These are phyloP conservation scores for Lutjanus campechanus DNA, from an alignment of 2,797 vertebrate genomes.

Conservation along the genomic window DNA sequence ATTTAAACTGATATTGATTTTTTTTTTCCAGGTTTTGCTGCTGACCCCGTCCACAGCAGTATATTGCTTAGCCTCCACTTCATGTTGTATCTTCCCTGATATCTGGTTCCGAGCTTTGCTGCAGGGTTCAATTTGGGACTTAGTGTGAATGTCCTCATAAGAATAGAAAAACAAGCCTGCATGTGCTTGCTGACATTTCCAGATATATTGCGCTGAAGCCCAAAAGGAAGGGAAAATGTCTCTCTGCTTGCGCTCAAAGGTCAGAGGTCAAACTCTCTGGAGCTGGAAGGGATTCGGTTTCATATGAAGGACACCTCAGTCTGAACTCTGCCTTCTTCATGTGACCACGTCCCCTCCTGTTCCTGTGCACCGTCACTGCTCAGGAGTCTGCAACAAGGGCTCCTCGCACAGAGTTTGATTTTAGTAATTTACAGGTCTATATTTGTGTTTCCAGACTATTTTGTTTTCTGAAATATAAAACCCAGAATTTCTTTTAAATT, in stretches of 20 bases:
- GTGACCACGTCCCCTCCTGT: background rate
- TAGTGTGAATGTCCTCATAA: background rate
- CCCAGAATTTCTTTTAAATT: too few species aligned
- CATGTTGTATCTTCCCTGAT: too few species aligned
- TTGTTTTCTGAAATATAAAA: too few species aligned
- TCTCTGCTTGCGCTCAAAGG: background rate
- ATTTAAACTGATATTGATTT: too few species aligned
- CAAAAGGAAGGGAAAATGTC: background rate
- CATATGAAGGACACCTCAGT: background rate
- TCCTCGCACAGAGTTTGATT: too few species aligned
- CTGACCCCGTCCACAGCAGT: too few species aligned
- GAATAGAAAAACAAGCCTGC: too few species aligned
- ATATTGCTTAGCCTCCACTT: background rate
- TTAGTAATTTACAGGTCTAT: too few species aligned
- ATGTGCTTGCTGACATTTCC: constrained; percentile 16
- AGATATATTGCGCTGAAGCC: background rate
- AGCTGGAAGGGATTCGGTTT: background rate
- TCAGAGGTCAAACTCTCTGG: constrained; percentile 30
- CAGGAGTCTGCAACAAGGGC: background rate
- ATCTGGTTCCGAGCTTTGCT: too few species aligned
- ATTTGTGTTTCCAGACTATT: too few species aligned
- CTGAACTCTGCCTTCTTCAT: background rate
- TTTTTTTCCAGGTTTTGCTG: too few species aligned
- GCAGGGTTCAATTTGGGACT: too few species aligned
- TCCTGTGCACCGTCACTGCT: background rate